Evolutionary conservation across 1,140 invertebrate species (phyloP), one percentile per base, ranked within the genome.

Genomic region (Schlechtendalia chinensis): DNA sequence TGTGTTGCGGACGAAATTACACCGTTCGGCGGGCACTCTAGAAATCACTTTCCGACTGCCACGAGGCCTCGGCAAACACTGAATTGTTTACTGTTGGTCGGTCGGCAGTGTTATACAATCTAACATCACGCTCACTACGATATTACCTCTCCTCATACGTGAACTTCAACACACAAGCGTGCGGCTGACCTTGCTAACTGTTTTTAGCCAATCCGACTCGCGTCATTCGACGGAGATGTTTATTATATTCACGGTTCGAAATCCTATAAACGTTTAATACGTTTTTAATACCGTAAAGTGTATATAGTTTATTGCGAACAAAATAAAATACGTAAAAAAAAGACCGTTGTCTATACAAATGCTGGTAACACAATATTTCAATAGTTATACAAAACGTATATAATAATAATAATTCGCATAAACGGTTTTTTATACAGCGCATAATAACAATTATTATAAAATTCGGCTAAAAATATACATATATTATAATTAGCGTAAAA

Each of bases 31-130:
- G 75, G 17, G 29, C 24, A 63, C 45, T 79, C 11, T 59, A 75
- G 16, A 79, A 79, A 79, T 53, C 58, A 79, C 75, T 79, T 79
- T n/a, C 75, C 75, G 75, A 79, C 75, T 79, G 75, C 75, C 75
- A 79, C 75, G 75, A 79, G 75, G 75, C 75, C 75, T 79, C 75
- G 75, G 75, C 75, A 63, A 79, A 79, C 75, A 79, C 75, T 79
- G 75, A 79, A 79, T 63, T 79, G 75, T 79, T 79, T 79, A 79
- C 75, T 50, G 39, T 79, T 63, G 58, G 39, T 39, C 58, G 39
- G 75, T 47, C 58, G 58, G 22, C 58, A 27, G 17, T 79, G 47
- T 63, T 59, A 59, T 79, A 79, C 10, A 63, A 79, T 61, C 58
- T 50, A 79, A 47, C 45, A 69, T 17, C 16, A 59, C 56, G 32